Conservation (phyloP, 2,797 vertebrate genomes). For the Mus spretus region DNA sequence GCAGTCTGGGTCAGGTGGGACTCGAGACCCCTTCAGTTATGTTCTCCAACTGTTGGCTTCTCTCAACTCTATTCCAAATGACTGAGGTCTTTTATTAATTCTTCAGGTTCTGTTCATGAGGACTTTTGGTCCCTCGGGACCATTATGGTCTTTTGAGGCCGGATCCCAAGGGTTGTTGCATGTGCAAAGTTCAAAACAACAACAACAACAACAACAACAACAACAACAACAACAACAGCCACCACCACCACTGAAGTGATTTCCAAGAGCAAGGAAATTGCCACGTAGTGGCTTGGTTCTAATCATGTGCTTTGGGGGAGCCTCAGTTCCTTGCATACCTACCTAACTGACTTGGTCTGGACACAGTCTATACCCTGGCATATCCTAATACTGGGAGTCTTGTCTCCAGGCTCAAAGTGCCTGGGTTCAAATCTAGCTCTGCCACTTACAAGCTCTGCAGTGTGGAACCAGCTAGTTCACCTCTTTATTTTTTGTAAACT, state of each 20-base stretch:
- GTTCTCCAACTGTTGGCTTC: not conserved
- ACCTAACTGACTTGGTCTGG: not conserved
- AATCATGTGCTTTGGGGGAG: not conserved
- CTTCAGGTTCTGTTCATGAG: not conserved
- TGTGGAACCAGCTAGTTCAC: not conserved
- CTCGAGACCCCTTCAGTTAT: not conserved
- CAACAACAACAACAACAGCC: too few species aligned
- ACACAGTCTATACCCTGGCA: not conserved
- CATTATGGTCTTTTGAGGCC: not conserved
- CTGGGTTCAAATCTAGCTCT: not conserved
- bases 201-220: not conserved
- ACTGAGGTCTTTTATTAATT: not conserved
- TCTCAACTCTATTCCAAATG: too few species aligned
- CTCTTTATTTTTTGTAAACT: not conserved
- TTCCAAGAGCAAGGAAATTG: too few species aligned
- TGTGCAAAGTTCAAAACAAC: not conserved
- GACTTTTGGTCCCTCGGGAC: not conserved
- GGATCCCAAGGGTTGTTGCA: not conserved
- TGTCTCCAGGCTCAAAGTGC: not conserved
- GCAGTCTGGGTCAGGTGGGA: not conserved
- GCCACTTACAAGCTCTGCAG: not conserved
- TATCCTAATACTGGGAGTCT: not conserved
- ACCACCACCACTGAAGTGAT: too few species aligned
- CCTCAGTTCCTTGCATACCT: not conserved
- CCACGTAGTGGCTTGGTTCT: not conserved